phyloP scores from a whole-genome alignment of 1,140 invertebrate genomes.

The Anoplolepis gracilipes region DNA sequence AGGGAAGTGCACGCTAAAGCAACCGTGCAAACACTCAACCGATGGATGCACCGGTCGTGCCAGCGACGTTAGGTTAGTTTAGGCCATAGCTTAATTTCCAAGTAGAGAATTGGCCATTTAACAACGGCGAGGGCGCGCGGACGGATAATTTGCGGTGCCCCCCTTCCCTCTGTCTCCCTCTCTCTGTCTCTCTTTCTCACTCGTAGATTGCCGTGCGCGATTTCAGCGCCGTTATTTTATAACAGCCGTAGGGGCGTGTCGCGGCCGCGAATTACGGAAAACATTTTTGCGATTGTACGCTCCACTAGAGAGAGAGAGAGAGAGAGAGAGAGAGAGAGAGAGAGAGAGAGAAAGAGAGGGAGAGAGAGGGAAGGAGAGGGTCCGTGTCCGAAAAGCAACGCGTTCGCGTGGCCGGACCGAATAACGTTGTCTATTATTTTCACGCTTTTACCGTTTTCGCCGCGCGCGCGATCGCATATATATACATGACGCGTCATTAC shows the following conservation, averaged over 20 bases:
- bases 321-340: no score
- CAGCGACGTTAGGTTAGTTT: slow-evolving; percentile 36
- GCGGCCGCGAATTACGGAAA: slow-evolving; percentile 52
- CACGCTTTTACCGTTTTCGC: slow-evolving; percentile 58
- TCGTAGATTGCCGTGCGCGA: slow-evolving; percentile 48
- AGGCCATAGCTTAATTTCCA: slow-evolving; percentile 58
- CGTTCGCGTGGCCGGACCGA: slow-evolving; percentile 1
- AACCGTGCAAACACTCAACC: slow-evolving; percentile 17
- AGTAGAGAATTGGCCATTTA: slow-evolving; percentile 45
- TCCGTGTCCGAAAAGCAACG: slow-evolving; percentile 36
- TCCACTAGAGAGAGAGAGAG: not conserved
- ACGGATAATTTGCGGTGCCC: slow-evolving; percentile 44
- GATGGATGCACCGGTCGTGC: slow-evolving; percentile 1
- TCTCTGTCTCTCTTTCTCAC: not conserved
- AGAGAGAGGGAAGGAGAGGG: no score
- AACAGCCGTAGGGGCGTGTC: slow-evolving; percentile 34
- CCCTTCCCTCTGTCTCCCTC: not conserved
- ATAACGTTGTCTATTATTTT: slow-evolving; percentile 57
- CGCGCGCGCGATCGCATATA: slow-evolving; percentile 54
- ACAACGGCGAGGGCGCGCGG: slow-evolving; percentile 2
- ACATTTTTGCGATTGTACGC: slow-evolving; percentile 61
- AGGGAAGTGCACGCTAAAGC: slow-evolving; percentile 10
- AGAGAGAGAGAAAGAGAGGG: no score
- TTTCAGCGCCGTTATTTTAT: slow-evolving; percentile 51
- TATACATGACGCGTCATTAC: slow-evolving; percentile 69